These are phyloP conservation scores for Brachionus rotundiformis DNA, from an alignment of 1,140 invertebrate species.

Conservation along the genomic window DNA sequence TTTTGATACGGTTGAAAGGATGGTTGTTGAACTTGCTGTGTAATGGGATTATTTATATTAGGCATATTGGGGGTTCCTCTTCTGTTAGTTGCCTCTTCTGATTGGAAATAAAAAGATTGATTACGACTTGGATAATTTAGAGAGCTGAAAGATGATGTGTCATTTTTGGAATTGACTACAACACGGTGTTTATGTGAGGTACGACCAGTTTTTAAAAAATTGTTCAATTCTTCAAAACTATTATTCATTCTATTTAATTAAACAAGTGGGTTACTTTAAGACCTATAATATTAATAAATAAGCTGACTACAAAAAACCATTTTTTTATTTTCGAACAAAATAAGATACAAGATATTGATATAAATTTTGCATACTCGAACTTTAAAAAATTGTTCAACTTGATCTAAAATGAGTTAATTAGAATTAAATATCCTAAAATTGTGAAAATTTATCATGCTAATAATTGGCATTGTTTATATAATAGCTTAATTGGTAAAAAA, in stretches of 20 bases:
- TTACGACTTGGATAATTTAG: neutral
- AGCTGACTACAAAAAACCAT: too few relatives aligned
- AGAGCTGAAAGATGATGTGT: neutral
- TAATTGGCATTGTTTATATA: neutral
- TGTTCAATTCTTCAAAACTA: constrained; percentile 9
- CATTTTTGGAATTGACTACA: neutral
- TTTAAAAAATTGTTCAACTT: neutral
- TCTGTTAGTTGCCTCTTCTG: neutral
- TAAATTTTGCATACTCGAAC: neutral
- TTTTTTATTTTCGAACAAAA: neutral
- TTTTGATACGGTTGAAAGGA: constrained; percentile 1
- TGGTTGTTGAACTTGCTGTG: neutral
- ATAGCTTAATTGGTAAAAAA: neutral
- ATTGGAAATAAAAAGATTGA: constrained; percentile 8
- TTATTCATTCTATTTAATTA: neutral
- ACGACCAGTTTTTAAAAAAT: neutral
- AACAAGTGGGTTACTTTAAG: neutral
- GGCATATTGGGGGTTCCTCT: neutral
- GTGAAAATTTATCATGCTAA: neutral
- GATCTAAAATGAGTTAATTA: neutral
- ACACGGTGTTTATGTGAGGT: neutral
- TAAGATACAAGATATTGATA: neutral
- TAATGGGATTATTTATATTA: neutral
- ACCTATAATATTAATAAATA: too few relatives aligned
- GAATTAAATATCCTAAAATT: neutral